These are phyloP conservation scores for Leptobrachium ailaonicum DNA, from an alignment of 2,113 vertebrate genomes.

Conservation along the genomic window DNA sequence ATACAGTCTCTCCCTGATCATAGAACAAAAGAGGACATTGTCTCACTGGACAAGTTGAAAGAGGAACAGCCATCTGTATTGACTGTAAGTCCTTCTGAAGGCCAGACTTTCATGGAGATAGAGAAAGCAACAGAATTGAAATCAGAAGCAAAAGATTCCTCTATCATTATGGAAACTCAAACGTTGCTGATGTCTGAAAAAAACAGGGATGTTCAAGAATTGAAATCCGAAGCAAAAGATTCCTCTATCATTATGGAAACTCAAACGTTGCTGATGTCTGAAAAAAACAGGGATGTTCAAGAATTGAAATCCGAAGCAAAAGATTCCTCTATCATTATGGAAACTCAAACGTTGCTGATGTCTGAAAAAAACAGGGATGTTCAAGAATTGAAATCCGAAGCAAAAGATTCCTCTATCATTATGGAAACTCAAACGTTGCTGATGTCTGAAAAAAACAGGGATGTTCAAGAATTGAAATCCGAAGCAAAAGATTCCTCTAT, in stretches of 20 bases:
- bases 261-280: background rate
- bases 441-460: conserved; percentile 1
- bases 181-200: conserved; percentile 3
- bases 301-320: background rate
- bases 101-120: background rate
- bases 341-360: no score
- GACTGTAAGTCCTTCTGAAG: background rate
- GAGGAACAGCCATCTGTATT: background rate
- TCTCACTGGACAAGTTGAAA: background rate
- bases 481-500: background rate
- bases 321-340: background rate
- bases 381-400: background rate
- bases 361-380: no score
- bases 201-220: background rate
- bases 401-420: background rate
- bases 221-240: background rate
- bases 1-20: background rate
- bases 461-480: background rate
- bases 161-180: background rate
- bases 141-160: background rate
- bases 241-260: background rate
- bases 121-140: background rate
- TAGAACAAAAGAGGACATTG: background rate
- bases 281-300: background rate
- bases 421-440: background rate